Conservation (phyloP, 1,140 invertebrate genomes). For the Callitettix versicolor region DNA sequence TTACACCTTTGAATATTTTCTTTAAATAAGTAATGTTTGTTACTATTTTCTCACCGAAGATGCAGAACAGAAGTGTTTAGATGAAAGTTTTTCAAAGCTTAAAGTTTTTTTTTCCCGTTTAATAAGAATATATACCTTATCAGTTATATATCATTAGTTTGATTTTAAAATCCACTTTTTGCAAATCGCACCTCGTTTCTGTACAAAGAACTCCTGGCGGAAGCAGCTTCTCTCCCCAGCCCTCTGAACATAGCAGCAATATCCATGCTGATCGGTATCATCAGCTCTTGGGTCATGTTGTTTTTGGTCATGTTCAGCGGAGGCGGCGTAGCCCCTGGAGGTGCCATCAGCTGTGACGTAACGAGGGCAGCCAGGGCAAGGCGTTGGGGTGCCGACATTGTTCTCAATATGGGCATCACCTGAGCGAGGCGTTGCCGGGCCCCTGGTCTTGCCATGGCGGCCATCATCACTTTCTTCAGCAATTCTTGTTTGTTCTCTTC, state of each 20-base stretch:
- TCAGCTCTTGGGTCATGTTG: slow-evolving; percentile 41
- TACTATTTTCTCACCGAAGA: no score
- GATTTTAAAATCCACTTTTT: no score
- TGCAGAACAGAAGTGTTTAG: no score
- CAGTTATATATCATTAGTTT: no score
- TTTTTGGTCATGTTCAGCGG: slow-evolving; percentile 23
- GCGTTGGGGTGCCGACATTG: slow-evolving; percentile 45
- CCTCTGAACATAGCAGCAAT: slow-evolving; percentile 47
- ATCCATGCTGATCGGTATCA: slow-evolving; percentile 50
- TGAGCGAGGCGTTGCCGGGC: slow-evolving; percentile 27
- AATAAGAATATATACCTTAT: no score
- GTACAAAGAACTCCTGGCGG: not conserved
- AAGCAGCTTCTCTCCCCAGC: slow-evolving; percentile 15
- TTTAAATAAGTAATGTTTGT: no score
- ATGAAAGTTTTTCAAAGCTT: no score
- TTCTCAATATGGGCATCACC: slow-evolving; percentile 49
- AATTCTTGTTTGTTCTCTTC: slow-evolving; percentile 16
- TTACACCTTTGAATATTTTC: no score
- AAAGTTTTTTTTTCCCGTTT: no score
- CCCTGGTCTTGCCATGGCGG: slow-evolving; percentile 37
- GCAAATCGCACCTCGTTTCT: slow-evolving; percentile 2
- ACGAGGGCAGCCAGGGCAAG: slow-evolving; percentile 47
- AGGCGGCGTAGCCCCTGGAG: slow-evolving; percentile 4
- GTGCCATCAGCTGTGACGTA: slow-evolving; percentile 41
- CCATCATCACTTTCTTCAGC: slow-evolving; percentile 33